A percentile compares a stretch with the other conserved stretches of the same genome.
phyloP scores from a whole-genome alignment of 2,797 vertebrate species.

The Australoheros facetus region DNA sequence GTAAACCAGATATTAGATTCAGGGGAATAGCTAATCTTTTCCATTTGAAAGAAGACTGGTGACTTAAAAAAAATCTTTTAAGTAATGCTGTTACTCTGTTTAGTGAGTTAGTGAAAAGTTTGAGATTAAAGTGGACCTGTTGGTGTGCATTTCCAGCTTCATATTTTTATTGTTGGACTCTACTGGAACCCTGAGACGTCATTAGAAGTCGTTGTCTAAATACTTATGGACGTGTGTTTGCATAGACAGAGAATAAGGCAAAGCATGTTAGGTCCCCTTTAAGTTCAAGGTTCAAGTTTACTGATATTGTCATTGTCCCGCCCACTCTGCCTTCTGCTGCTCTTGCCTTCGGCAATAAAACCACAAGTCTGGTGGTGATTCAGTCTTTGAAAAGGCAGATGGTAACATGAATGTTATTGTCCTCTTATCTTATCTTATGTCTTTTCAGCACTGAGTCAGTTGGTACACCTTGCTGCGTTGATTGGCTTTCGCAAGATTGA shows the following conservation, averaged over 20 bases:
- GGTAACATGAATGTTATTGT: not conserved
- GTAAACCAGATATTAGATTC: not conserved
- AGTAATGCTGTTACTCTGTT: not conserved
- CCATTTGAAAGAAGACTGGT: not conserved
- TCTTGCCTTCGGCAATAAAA: slow-evolving; percentile 36
- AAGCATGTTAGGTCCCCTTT: not conserved
- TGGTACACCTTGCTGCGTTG: not conserved
- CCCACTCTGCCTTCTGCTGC: slow-evolving; percentile 40
- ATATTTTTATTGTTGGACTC: not conserved
- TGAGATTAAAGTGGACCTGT: slow-evolving; percentile 4
- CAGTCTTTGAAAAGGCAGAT: slow-evolving; percentile 18
- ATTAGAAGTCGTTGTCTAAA: not conserved
- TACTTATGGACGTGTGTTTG: not conserved
- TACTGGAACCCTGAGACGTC: not conserved
- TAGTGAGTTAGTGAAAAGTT: not conserved
- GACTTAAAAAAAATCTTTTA: not conserved
- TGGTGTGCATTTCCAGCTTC: not conserved
- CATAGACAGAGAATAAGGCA: not conserved
- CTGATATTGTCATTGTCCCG: not conserved
- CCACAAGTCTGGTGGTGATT: slow-evolving; percentile 5
- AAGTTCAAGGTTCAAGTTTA: slow-evolving; percentile 30
- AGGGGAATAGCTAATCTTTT: not conserved
- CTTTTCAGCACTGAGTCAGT: not conserved
- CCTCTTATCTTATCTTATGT: not conserved
- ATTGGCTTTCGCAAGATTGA: not conserved